Evolutionary conservation across 2,888 invertebrate genomes (phyloP).

Genomic region (Heliconius charithonia): DNA sequence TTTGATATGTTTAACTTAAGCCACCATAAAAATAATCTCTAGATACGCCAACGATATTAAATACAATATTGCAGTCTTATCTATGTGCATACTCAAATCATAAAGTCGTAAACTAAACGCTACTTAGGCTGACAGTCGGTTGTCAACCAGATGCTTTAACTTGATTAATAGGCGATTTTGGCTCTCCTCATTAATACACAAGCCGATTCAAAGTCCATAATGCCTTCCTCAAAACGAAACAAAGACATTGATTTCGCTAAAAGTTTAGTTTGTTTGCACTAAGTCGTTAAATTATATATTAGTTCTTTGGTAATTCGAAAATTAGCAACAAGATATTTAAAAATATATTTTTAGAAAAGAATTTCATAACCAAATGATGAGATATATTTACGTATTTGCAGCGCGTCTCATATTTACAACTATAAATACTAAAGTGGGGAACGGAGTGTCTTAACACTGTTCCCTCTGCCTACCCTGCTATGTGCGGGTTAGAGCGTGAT

Average conservation of each 20-base stretch:
- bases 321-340: background rate
- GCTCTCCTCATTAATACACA: constrained; percentile 75
- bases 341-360: background rate
- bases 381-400: background rate
- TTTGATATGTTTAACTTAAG: too few species aligned
- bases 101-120: constrained; percentile 74
- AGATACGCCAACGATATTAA: background rate
- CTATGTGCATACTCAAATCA: constrained; percentile 30
- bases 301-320: background rate
- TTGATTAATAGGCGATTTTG: constrained; percentile 81
- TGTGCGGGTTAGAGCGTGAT: too few species aligned
- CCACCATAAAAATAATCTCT: too few species aligned
- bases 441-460: too few species aligned
- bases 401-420: background rate
- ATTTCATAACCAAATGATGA: background rate
- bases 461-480: too few species aligned
- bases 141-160: constrained; percentile 81
- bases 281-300: constrained; percentile 25
- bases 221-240: constrained; percentile 72
- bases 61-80: background rate
- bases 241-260: constrained; percentile 55
- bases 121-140: constrained; percentile 79
- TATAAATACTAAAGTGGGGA: background rate
- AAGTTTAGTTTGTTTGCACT: constrained; percentile 23
- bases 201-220: constrained; percentile 64